Conservation (phyloP, 2,797 vertebrate genomes). For the Melanotaenia trifasciata region DNA sequence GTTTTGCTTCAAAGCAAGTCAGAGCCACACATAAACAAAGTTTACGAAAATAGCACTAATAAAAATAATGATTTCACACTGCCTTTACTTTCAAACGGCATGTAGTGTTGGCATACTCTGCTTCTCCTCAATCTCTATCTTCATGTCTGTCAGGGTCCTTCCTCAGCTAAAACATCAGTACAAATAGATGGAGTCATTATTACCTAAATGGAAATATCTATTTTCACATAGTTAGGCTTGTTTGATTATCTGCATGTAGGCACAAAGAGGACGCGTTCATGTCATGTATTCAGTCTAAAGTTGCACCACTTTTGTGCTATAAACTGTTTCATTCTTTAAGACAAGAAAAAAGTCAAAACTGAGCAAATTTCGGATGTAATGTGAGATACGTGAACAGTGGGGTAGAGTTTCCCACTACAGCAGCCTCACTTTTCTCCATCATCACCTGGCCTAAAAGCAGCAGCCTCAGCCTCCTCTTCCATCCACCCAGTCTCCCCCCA, state of each 20-base stretch:
- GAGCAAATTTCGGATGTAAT: constrained; percentile 2
- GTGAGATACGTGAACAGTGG: background rate
- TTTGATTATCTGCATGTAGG: background rate
- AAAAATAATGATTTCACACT: background rate
- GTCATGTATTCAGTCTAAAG: background rate
- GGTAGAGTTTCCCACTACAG: too few relatives aligned
- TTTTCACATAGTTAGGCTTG: background rate
- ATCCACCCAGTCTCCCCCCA: constrained; percentile 5
- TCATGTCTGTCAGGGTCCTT: too few relatives aligned
- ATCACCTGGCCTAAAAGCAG: constrained; percentile 51
- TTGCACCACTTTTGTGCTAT: background rate
- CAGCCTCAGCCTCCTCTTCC: constrained; percentile 11
- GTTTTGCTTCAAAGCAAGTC: background rate
- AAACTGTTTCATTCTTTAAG: background rate
- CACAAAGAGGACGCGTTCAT: background rate
- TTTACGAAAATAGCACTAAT: background rate
- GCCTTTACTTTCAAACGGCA: background rate
- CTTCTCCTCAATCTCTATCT: too few relatives aligned
- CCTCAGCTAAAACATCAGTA: background rate
- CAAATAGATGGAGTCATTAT: background rate
- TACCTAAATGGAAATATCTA: background rate
- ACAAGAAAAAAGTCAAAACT: background rate
- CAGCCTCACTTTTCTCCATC: constrained; percentile 6
- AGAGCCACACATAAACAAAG: background rate
- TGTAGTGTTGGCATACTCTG: too few relatives aligned